Evolutionary conservation across 1,140 invertebrate species (phyloP), one percentile per base, ranked within the genome.

Genomic region (Stegodyphus dumicola): DNA sequence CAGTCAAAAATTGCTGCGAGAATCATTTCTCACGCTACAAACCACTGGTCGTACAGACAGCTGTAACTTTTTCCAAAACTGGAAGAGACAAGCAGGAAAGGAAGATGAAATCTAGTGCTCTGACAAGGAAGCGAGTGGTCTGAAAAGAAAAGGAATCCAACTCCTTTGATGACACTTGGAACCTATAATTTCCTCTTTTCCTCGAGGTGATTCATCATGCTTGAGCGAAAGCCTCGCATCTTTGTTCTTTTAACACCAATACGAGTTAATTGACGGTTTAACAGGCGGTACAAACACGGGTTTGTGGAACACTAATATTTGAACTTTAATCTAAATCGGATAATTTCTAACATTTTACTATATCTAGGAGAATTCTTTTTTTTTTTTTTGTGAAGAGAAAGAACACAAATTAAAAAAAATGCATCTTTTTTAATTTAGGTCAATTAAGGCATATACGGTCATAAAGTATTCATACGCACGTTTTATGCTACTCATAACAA

Each of bases 171-270:
- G 48, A 56, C 79, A 49, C 69, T 75, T 83, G 60, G 56, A 83
- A 83, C 79, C 60, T 83, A 60, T 75, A 75, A 83, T 83, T 83
- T 83, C 71, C 71, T 75, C 79, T 66, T 80, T 66, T 75, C 60
- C 54, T 33, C 56, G 54, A 13, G 71, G 74, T 73, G 79, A 83
- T 83, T 74, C 71, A 83, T 83, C 69, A 74, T 51, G 49, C 15
- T 18, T 9, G 15, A 75, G 66, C n/a, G n/a, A 56, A 75, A 83
- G 56, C 56, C 65, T 71, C 64, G 18, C 10, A 56, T 70, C 53
- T 71, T 71, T 53, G 9, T 79, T 69, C 56, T 54, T 71, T 71
- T 52, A 51, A 18, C 51, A 48, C n/a, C 65, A 60, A 83, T 83
- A 65, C 56, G 56, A 51, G 60, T 66, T 83, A 83, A 83, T 74